Evolutionary conservation across 2,113 vertebrate species (phyloP).

Genomic region (Rissa tridactyla): DNA sequence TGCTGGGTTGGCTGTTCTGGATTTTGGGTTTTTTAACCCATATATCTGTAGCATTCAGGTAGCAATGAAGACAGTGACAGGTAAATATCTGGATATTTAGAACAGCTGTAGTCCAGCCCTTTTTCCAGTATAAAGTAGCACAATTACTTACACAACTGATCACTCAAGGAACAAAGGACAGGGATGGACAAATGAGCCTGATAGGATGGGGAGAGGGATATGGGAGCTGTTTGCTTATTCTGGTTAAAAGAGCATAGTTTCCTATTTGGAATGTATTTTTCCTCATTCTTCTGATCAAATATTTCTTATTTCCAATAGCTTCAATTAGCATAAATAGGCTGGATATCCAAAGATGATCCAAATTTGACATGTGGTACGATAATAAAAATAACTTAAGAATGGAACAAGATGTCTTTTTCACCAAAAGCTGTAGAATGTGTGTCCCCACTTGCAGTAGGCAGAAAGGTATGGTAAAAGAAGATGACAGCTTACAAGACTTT

Average conservation of each 20-base stretch:
- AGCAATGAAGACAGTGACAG: neutral
- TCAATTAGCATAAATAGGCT: neutral
- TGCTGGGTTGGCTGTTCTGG: neutral
- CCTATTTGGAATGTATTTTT: neutral
- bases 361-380: neutral
- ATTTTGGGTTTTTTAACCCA: neutral
- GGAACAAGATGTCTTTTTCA: neutral
- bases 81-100: neutral
- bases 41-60: neutral
- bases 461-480: neutral
- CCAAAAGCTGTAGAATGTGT: neutral
- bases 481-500: neutral
- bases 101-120: neutral
- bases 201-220: neutral
- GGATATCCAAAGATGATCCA: neutral
- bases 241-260: neutral
- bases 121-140: neutral
- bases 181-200: neutral
- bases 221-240: neutral
- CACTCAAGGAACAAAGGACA: neutral
- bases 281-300: neutral
- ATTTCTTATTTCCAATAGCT: neutral
- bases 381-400: slow-evolving; percentile 8
- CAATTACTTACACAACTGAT: neutral
- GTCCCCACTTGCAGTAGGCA: neutral